phyloP scores from a whole-genome alignment of 2,797 vertebrate genomes.

The Enoplosus armatus region DNA sequence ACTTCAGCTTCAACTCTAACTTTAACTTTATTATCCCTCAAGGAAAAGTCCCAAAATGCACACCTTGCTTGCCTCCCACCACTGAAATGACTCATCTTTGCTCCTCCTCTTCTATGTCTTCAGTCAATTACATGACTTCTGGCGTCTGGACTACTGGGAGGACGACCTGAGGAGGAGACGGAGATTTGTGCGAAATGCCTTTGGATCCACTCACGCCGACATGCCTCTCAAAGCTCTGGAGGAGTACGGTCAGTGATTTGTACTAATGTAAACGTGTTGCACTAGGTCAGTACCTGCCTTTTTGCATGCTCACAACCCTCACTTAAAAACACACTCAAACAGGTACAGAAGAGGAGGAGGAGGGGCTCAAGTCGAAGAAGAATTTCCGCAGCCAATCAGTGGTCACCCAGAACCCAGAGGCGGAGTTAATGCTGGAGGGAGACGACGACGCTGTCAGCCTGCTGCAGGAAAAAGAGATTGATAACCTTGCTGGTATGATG shows the following conservation, averaged over 20 bases:
- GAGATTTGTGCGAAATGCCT: constrained; percentile 97
- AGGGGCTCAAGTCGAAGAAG: constrained; percentile 93
- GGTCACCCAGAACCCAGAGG: constrained; percentile 95
- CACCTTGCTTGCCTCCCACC: background rate
- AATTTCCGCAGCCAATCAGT: constrained; percentile 94
- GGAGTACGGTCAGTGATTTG: constrained; percentile 92
- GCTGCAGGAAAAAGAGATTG: constrained; percentile 98
- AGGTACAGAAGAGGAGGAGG: constrained; percentile 93
- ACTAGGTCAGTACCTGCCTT: background rate
- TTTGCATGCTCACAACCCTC: background rate
- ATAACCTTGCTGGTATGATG: constrained; percentile 95
- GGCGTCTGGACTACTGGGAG: constrained; percentile 99
- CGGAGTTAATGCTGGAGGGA: constrained; percentile 97
- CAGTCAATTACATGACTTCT: constrained; percentile 97
- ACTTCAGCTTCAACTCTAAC: background rate
- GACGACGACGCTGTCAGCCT: constrained; percentile 97
- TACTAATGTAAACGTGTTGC: background rate
- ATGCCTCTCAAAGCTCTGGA: constrained; percentile 91
- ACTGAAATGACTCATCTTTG: background rate
- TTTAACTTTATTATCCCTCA: constrained; percentile 3
- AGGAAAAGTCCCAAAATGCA: background rate
- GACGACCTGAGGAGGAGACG: constrained; percentile 96
- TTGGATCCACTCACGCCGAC: constrained; percentile 96
- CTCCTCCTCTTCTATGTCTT: constrained; percentile 35
- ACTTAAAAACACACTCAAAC: constrained; percentile 19